These are phyloP conservation scores for Orycteropus afer DNA, from an alignment of 2,113 vertebrate genomes.

Conservation along the genomic window DNA sequence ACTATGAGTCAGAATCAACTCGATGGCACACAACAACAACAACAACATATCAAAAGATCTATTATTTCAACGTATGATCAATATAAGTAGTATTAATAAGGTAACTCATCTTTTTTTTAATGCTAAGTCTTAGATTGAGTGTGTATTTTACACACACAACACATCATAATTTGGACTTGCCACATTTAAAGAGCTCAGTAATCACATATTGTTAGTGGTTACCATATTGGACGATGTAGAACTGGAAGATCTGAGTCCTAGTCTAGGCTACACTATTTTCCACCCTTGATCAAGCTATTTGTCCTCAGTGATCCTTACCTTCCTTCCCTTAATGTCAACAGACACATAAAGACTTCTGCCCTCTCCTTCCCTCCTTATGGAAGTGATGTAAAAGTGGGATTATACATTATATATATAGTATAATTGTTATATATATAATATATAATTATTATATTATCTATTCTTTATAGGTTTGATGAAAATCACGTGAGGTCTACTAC, in stretches of 20 bases:
- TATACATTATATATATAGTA: too few species aligned
- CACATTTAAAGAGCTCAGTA: not conserved
- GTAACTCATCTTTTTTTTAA: not conserved
- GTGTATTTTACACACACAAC: not conserved
- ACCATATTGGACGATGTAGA: not conserved
- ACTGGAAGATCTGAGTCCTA: not conserved
- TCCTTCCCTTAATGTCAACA: not conserved
- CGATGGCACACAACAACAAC: too few species aligned
- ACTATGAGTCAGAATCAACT: not conserved
- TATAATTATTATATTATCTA: too few species aligned
- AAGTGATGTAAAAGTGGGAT: not conserved
- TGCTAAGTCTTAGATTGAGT: not conserved
- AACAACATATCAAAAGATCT: too few species aligned
- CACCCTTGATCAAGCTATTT: not conserved
- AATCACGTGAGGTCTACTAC: not conserved
- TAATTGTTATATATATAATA: too few species aligned
- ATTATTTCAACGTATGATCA: not conserved
- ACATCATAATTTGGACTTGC: not conserved
- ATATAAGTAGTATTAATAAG: not conserved
- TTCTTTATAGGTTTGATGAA: not conserved
- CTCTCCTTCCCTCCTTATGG: not conserved
- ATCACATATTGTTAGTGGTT: not conserved
- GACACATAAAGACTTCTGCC: not conserved
- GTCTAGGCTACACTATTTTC: not conserved
- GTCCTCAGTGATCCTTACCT: not conserved